These are phyloP conservation scores for Arrhamphus sclerolepis DNA, from an alignment of 2,797 vertebrate genomes.

Conservation along the genomic window DNA sequence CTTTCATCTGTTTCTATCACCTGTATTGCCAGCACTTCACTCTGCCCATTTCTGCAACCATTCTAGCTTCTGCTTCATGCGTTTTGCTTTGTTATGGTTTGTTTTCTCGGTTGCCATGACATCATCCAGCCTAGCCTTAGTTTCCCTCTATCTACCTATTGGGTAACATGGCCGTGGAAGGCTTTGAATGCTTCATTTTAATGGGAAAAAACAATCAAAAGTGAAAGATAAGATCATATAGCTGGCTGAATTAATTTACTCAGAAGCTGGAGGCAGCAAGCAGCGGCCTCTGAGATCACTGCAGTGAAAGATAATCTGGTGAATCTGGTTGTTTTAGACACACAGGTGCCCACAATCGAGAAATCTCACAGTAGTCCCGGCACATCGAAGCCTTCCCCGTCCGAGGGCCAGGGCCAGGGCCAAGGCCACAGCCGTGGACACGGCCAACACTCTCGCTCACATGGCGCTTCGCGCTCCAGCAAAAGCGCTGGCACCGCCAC, in stretches of 20 bases:
- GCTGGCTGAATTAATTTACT: slow-evolving; percentile 24
- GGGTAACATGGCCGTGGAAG: slow-evolving; percentile 69
- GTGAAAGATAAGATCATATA: slow-evolving; percentile 41
- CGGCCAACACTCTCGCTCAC: slow-evolving; percentile 88
- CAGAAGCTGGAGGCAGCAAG: slow-evolving; percentile 17
- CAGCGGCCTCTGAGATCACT: slow-evolving; percentile 40
- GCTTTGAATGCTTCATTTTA: slow-evolving; percentile 63
- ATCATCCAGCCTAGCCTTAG: slow-evolving; percentile 63
- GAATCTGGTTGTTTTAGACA: slow-evolving; percentile 90
- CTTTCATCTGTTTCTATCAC: slow-evolving; percentile 22
- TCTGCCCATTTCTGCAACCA: slow-evolving; percentile 50
- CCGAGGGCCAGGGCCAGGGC: slow-evolving; percentile 89
- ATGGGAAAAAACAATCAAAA: slow-evolving; percentile 27
- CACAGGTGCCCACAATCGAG: slow-evolving; percentile 95
- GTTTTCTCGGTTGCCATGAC: slow-evolving; percentile 70
- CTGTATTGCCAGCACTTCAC: slow-evolving; percentile 21
- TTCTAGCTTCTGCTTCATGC: slow-evolving; percentile 75
- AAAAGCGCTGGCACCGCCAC: too few species aligned
- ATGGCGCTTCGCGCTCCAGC: slow-evolving; percentile 91
- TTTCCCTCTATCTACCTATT: slow-evolving; percentile 46
- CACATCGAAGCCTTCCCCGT: slow-evolving; percentile 93
- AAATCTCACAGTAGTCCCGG: slow-evolving; percentile 98
- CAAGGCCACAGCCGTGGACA: slow-evolving; percentile 74
- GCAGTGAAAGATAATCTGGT: slow-evolving; percentile 73
- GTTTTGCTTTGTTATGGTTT: slow-evolving; percentile 72